Conservation (phyloP, 2,797 vertebrate genomes). For the Leontocebus nigricollis region DNA sequence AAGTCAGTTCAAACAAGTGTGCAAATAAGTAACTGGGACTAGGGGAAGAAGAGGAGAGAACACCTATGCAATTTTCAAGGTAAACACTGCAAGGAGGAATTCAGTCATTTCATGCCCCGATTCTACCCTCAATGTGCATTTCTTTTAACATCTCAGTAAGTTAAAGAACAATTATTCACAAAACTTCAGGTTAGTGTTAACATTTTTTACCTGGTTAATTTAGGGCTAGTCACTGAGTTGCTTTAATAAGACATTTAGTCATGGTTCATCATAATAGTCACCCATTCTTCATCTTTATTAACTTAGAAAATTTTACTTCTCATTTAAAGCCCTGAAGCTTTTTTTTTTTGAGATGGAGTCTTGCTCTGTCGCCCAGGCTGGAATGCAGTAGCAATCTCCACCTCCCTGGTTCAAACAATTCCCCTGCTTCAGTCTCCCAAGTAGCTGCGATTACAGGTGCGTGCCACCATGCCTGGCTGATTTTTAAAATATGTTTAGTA, state of each 20-base stretch:
- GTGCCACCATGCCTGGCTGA: background rate
- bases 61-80: conserved; percentile 15
- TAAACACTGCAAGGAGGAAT: conserved; percentile 23
- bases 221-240: conserved; percentile 42
- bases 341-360: background rate
- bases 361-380: background rate
- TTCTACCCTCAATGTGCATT: background rate
- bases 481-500: background rate
- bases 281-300: conserved; percentile 44
- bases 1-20: conserved; percentile 70
- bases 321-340: background rate
- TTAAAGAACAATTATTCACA: conserved; percentile 58
- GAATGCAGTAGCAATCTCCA: background rate
- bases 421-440: background rate
- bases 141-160: conserved; percentile 49
- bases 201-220: conserved; percentile 58
- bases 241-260: conserved; percentile 41
- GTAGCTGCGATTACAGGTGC: background rate
- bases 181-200: conserved; percentile 54
- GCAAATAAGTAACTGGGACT: conserved; percentile 51
- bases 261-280: background rate
- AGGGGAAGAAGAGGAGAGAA: conserved; percentile 1
- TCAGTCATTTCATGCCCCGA: background rate
- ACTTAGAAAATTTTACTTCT: background rate
- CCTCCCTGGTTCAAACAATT: background rate